Evolutionary conservation across 2,113 vertebrate genomes (phyloP).

Genomic region (Taxidea taxus): DNA sequence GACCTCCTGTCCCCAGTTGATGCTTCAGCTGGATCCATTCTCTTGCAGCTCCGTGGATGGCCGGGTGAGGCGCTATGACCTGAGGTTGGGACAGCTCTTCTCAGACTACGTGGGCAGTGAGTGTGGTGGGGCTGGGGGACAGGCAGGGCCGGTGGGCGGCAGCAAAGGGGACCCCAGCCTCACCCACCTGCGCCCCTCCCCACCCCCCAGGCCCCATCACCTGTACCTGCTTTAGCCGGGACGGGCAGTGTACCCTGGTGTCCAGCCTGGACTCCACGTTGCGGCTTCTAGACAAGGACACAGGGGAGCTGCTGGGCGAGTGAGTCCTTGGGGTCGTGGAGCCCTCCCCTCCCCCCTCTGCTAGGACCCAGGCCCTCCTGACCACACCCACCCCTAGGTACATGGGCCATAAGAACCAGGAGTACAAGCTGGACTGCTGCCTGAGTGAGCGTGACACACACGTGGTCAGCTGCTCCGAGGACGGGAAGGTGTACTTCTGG

Average conservation of each 20-base stretch:
- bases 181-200: not conserved
- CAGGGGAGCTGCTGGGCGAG: conserved; percentile 95
- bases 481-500: conserved; percentile 94
- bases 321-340: not conserved
- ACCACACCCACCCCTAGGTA: conserved; percentile 81
- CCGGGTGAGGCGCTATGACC: conserved; percentile 90
- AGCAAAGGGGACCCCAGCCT: not conserved
- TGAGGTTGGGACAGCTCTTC: conserved; percentile 90
- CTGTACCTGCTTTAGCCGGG: conserved; percentile 95
- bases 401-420: conserved; percentile 90
- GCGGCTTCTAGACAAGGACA: conserved; percentile 93
- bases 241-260: conserved; percentile 89
- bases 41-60: conserved; percentile 87
- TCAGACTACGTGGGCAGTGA: conserved; percentile 93
- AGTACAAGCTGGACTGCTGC: conserved; percentile 94
- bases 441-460: conserved; percentile 92
- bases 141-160: not conserved
- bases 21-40: not conserved
- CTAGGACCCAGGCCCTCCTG: not conserved
- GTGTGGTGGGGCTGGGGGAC: conserved; percentile 56
- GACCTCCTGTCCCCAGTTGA: too few relatives aligned
- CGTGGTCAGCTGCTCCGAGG: conserved; percentile 93
- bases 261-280: conserved; percentile 91
- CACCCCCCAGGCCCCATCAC: conserved; percentile 90
- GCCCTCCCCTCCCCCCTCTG: rapidly evolving